A percentile compares a stretch with the other conserved stretches of the same genome.
These are phyloP conservation scores for Drosophila ezoana DNA, from an alignment of 2,888 invertebrate genomes.

Conservation along the genomic window DNA sequence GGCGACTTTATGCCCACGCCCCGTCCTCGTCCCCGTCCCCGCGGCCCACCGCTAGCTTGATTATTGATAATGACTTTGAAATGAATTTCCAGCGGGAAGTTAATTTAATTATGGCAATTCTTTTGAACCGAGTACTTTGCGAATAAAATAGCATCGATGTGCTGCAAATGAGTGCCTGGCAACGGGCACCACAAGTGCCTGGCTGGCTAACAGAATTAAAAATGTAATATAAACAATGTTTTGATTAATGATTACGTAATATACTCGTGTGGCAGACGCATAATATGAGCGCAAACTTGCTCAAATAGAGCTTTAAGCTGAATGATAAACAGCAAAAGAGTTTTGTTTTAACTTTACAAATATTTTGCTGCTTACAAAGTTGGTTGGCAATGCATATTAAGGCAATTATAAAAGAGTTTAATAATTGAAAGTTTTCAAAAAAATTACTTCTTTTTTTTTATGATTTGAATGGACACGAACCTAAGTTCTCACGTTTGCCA, in stretches of 20 bases:
- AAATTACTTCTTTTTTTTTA: no score
- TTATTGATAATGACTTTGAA: conserved; percentile 77
- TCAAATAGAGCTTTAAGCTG: neutral
- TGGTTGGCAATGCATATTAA: no score
- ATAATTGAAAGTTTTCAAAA: no score
- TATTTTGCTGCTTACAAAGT: no score
- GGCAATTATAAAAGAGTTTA: no score
- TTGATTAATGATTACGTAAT: conserved; percentile 19
- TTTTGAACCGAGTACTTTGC: conserved; percentile 48
- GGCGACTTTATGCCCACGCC: conserved; percentile 17
- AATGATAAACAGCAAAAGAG: no score
- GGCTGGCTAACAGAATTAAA: conserved; percentile 15
- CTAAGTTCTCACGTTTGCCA: no score
- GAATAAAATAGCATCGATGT: conserved; percentile 28
- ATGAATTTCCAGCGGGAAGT: conserved; percentile 72
- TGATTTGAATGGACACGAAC: no score
- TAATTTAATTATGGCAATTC: conserved; percentile 74
- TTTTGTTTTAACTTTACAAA: no score
- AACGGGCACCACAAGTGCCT: neutral
- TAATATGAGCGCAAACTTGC: neutral
- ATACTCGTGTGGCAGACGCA: neutral
- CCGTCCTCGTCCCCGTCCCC: neutral
- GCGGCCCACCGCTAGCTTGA: conserved; percentile 37
- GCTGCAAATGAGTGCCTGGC: conserved; percentile 22
- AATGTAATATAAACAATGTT: conserved; percentile 19